phyloP scores from a whole-genome alignment of 2,888 invertebrate species.

The Melieria omissa region DNA sequence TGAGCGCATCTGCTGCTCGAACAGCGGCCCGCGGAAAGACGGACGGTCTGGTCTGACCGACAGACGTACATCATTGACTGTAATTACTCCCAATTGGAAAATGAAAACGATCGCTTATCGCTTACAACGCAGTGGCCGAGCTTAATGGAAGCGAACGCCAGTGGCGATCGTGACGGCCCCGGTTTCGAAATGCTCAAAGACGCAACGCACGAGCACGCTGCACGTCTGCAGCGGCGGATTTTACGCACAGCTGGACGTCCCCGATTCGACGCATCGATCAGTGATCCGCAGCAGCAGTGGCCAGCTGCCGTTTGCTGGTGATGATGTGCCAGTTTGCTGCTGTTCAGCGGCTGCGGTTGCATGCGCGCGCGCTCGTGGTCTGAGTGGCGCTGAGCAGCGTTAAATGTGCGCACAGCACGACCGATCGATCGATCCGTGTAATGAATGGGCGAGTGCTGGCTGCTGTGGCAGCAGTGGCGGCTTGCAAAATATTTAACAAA shows the following conservation, averaged over 20 bases:
- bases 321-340: conserved; percentile 31
- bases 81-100: conserved; percentile 36
- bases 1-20: no score
- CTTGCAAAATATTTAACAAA: no score
- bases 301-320: conserved; percentile 4
- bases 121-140: no score
- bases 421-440: no score
- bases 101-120: conserved; percentile 9
- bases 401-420: conserved; percentile 6
- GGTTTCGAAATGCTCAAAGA: conserved; percentile 1
- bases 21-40: not conserved
- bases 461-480: no score
- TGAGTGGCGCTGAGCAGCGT: not conserved
- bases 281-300: conserved; percentile 15
- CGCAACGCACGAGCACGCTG: not conserved
- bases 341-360: not conserved
- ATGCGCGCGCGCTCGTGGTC: no score
- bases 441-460: no score
- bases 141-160: conserved; percentile 14
- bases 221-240: not conserved
- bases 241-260: conserved; percentile 35
- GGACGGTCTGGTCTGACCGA: not conserved
- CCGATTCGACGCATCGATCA: conserved; percentile 18
- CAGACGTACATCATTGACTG: conserved; percentile 3
- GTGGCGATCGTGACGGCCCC: conserved; percentile 8